Evolutionary conservation across 2,888 invertebrate species (phyloP).

Genomic region (Leucophenga maculata): DNA sequence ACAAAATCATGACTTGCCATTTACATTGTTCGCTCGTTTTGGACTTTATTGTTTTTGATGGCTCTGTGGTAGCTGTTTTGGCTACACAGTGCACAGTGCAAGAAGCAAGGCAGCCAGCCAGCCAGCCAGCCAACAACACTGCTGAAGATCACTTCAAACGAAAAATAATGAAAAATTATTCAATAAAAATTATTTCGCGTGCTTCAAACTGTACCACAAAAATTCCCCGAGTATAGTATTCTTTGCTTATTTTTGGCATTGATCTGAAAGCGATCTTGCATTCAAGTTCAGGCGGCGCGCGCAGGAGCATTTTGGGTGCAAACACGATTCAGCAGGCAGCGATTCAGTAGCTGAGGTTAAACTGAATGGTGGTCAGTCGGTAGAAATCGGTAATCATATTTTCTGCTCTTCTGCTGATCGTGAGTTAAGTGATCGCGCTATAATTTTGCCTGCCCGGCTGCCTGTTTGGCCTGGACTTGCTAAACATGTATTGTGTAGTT

Average conservation of each 20-base stretch:
- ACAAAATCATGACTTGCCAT: constrained; percentile 71
- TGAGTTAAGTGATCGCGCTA: constrained; percentile 73
- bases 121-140: constrained; percentile 40
- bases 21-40: constrained; percentile 71
- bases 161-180: constrained; percentile 71
- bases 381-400: constrained; percentile 54
- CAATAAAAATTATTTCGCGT: constrained; percentile 69
- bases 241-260: constrained; percentile 4
- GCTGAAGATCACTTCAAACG: constrained; percentile 57
- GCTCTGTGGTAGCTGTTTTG: constrained; percentile 42
- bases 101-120: constrained; percentile 14
- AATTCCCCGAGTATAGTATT: not conserved
- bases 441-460: constrained; percentile 64
- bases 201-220: constrained; percentile 41
- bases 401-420: constrained; percentile 57
- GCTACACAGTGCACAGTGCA: constrained; percentile 19
- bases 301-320: constrained; percentile 42
- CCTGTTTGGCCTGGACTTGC: constrained; percentile 10
- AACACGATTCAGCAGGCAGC: constrained; percentile 28
- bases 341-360: not conserved
- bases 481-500: not conserved
- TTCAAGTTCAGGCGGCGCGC: constrained; percentile 27
- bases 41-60: constrained; percentile 71
- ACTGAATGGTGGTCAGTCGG: constrained; percentile 30
- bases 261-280: constrained; percentile 35